Percentiles rank a stretch among this genome's conserved stretches.
These are phyloP conservation scores for Andrena praecox DNA, from an alignment of 2,888 invertebrate species.

Conservation along the genomic window DNA sequence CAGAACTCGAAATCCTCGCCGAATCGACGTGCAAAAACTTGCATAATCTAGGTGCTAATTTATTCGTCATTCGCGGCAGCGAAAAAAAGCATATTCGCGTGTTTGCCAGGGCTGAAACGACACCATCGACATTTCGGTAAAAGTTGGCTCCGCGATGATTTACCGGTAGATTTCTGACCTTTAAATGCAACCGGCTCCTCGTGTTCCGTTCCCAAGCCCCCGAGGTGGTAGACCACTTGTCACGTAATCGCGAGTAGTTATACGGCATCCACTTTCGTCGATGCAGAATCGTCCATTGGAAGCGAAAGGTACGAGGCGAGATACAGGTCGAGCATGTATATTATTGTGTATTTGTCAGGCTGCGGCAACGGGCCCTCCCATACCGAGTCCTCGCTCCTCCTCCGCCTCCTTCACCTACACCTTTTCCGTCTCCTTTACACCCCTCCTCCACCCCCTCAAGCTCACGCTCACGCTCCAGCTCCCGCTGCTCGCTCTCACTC, in stretches of 20 bases:
- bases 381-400: constrained; percentile 57
- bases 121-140: constrained; percentile 30
- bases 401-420: constrained; percentile 57
- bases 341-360: constrained; percentile 71
- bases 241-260: constrained; percentile 59
- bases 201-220: constrained; percentile 43
- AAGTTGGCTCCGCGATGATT: constrained; percentile 38
- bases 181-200: constrained; percentile 47
- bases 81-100: neutral
- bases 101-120: neutral
- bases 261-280: constrained; percentile 60
- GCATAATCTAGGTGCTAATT: constrained; percentile 2
- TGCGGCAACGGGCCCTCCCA: constrained; percentile 56
- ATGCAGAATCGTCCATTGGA: constrained; percentile 53
- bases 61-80: neutral
- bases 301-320: constrained; percentile 58
- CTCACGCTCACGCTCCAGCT: constrained; percentile 3
- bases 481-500: constrained; percentile 9
- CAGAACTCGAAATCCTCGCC: neutral
- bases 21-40: neutral
- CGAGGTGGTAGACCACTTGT: constrained; percentile 41
- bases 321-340: constrained; percentile 59
- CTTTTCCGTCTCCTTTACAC: constrained; percentile 44
- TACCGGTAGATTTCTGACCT: constrained; percentile 51
- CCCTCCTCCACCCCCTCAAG: constrained; percentile 11